Evolutionary conservation across 2,797 vertebrate genomes (phyloP).

Genomic region (Eulemur rubriventer): DNA sequence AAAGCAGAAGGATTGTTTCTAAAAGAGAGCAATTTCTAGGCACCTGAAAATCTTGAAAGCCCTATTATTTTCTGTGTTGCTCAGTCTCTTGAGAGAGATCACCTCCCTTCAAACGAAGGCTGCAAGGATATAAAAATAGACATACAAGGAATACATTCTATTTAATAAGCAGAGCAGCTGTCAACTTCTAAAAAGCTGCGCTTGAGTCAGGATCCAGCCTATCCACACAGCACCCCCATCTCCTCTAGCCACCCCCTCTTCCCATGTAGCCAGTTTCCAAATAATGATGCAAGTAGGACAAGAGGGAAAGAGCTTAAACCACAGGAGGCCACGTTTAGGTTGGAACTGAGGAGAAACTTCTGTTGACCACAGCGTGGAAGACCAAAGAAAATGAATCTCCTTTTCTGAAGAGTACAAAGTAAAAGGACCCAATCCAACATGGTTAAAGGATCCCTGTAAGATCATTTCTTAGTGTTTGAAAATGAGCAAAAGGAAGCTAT

Average conservation of each 20-base stretch:
- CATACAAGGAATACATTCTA: not conserved
- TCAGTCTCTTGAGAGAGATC: constrained; percentile 34
- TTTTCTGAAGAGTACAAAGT: not conserved
- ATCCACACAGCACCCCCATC: not conserved
- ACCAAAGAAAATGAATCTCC: not conserved
- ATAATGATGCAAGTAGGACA: not conserved
- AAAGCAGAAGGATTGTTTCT: constrained; percentile 52
- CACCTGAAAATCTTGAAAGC: not conserved
- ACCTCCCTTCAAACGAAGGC: not conserved
- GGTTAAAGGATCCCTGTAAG: not conserved
- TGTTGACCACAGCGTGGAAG: not conserved
- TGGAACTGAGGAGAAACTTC: not conserved
- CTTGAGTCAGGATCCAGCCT: not conserved
- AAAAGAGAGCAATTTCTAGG: constrained; percentile 47
- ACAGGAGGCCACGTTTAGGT: not conserved
- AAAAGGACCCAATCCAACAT: not conserved
- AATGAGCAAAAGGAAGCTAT: not conserved
- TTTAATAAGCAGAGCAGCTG: constrained; percentile 42
- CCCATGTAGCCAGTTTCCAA: not conserved
- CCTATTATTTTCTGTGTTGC: constrained; percentile 42
- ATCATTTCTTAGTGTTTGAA: not conserved
- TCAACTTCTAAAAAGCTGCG: constrained; percentile 46
- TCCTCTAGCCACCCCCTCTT: not conserved
- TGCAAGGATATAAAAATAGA: constrained; percentile 64
- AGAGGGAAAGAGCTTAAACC: not conserved